Percentiles rank a stretch among this genome's conserved stretches.
phyloP scores from a whole-genome alignment of 2,113 vertebrate genomes.

The Pyxicephalus adspersus region DNA sequence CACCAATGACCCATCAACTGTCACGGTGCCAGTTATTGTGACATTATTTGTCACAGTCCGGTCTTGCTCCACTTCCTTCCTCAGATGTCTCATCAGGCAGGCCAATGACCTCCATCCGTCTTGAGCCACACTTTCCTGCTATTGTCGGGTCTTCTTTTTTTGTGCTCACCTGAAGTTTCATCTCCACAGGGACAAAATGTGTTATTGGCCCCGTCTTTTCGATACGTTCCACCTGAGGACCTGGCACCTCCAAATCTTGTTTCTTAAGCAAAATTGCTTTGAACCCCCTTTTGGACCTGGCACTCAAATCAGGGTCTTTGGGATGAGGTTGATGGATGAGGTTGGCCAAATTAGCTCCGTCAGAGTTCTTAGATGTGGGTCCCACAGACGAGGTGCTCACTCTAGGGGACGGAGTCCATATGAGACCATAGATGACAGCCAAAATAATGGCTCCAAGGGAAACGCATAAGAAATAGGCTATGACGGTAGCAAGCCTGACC shows the following conservation, averaged over 20 bases:
- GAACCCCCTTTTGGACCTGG: conserved; percentile 37
- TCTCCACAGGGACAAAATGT: background rate
- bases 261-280: conserved; percentile 6
- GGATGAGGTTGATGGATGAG: conserved; percentile 56
- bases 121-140: conserved; percentile 7
- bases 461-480: conserved; percentile 83
- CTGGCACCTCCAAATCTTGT: background rate
- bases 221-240: background rate
- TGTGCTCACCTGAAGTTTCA: background rate
- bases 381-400: background rate
- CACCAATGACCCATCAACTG: background rate
- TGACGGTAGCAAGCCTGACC: conserved; percentile 84
- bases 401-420: conserved; percentile 73
- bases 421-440: conserved; percentile 84
- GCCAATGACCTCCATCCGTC: background rate
- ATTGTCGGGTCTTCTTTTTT: background rate
- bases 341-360: conserved; percentile 21
- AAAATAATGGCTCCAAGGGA: conserved; percentile 82
- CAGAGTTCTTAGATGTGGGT: background rate
- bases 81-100: conserved; percentile 11
- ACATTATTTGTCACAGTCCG: conserved; percentile 21
- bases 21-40: background rate
- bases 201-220: background rate
- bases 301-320: background rate
- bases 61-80: conserved; percentile 31